Base-by-base conservation (phyloP, 2,888 invertebrate genomes). In the Scrobipalpa atriplicella region DNA sequence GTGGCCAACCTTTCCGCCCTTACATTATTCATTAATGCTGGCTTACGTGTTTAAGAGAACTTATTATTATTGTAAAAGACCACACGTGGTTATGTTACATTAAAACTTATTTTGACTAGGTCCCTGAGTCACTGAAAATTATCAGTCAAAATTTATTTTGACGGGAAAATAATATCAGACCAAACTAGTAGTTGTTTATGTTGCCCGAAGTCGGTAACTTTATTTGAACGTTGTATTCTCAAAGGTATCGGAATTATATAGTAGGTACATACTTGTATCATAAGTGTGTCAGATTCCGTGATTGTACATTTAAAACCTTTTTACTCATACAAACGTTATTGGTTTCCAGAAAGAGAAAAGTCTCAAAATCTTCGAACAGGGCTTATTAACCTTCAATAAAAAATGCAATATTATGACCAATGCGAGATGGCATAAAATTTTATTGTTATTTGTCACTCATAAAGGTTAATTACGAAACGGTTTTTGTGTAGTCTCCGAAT, bases 1-100 rank as follows among this genome's bases (percentile, higher is more conserved):
- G 70, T 72, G 43, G 68, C 65, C 71, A 73, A 72, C 73, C 72
- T 72, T 71, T 67, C 65, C 58, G 63, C 67, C 66, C n/a, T 51
- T 62, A 60, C 66, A 68, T 65, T 68, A 62, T 41, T 47, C 7
- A 61, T 16, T n/a, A 36, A 29, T 18, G 18, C 62, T 19, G n/a
- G 47, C 19, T 58, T 58, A 29, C 29, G 43, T 43, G 13, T 43
- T 11, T 13, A 43, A 11, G 39, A 39, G 43, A 13, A 13, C 43
- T 13, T 43, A 3, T 1, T 2, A 3, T 29, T 36, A 36, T n/a
- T 29, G 11, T 58, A 11, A 7, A 29, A 2, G 29, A 38, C 21
- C 11, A 29, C n/a, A 29, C 7, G 9, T 36, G n/a, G n/a, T n/a
- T n/a, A n/a, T n/a, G n/a, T n/a, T n/a, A n/a, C n/a, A n/a, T n/a